Evolutionary conservation across 2,888 invertebrate species (phyloP), one percentile per base, ranked within the genome.

Genomic region (Pristionchus maxplancki): DNA sequence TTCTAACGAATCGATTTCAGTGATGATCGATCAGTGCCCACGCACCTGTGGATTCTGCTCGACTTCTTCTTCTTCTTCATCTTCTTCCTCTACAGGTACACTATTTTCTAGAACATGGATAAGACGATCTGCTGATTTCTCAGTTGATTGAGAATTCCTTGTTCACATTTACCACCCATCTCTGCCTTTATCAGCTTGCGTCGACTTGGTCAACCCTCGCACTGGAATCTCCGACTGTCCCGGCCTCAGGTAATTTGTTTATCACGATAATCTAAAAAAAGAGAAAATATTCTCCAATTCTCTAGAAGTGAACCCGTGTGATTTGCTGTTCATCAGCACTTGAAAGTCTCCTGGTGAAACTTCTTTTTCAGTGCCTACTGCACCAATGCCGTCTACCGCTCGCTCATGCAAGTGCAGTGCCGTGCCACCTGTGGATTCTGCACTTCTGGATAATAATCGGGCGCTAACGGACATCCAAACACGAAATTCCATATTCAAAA

Each of bases 371-470:
- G 78, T 5, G 24, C 44, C 28, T 44, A 44, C 28, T 78, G 78
- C 78, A 78, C 40, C n/a, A 40, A 44, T 17, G 24, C 78, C 11
- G 44, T 28, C n/a, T 78, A 44, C 44, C 24, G 17, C 9, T 40
- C 78, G 34, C 9, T 78, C n/a, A 78, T 78, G 78, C 37, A 44
- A 78, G 40, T 44, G 44, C 40, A 78, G 44, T 78, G 78, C 44
- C 78, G 44, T 3, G 78, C 44, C n/a, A 78, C 78, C 0, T 78
- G 78, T 44, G 78, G 78, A 44, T 78, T 78, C 78, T 78, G 78
- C 44, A 78, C n/a, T 37, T 34, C 37, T 24, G 64, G 34, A 11
- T 64, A 17, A 64, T 64, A n/a, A n/a, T n/a, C n/a, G n/a, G n/a
- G n/a, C n/a, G n/a, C n/a, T n/a, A n/a, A n/a, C n/a, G n/a, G n/a